Percentiles rank a stretch among this genome's conserved stretches.
Evolutionary conservation across 2,888 invertebrate genomes (phyloP).

Genomic region (Dasysyrphus albostriatus): DNA sequence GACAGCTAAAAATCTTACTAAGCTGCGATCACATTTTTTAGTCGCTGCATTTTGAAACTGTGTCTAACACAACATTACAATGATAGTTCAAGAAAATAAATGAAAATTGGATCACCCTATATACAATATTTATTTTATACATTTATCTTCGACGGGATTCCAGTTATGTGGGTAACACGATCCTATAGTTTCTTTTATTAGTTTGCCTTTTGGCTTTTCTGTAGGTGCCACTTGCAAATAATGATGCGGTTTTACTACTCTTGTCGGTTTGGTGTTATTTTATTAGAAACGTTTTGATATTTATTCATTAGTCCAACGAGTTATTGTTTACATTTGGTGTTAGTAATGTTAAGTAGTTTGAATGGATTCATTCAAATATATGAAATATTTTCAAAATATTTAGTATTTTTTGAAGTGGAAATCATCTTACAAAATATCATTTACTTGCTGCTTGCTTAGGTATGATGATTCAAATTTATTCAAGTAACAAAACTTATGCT

Average conservation of each 20-base stretch:
- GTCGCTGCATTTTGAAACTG: too few relatives aligned
- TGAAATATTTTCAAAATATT: not conserved
- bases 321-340: not conserved
- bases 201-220: not conserved
- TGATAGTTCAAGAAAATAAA: not conserved
- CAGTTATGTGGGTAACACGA: not conserved
- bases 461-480: not conserved
- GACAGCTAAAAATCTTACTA: too few relatives aligned
- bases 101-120: not conserved
- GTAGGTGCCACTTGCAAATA: slow-evolving; percentile 1
- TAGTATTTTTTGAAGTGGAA: too few relatives aligned
- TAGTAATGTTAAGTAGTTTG: not conserved
- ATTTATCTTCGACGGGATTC: not conserved
- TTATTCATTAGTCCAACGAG: not conserved
- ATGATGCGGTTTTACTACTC: not conserved
- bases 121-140: not conserved
- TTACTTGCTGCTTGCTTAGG: not conserved
- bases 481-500: not conserved
- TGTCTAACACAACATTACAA: too few relatives aligned
- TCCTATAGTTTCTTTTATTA: not conserved
- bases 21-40: too few relatives aligned
- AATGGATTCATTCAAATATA: not conserved
- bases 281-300: not conserved
- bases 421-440: not conserved
- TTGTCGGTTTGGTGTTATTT: not conserved